A percentile compares a stretch with the other conserved stretches of the same genome.
phyloP scores from a whole-genome alignment of 1,140 invertebrate species.

The Dysdera silvatica region DNA sequence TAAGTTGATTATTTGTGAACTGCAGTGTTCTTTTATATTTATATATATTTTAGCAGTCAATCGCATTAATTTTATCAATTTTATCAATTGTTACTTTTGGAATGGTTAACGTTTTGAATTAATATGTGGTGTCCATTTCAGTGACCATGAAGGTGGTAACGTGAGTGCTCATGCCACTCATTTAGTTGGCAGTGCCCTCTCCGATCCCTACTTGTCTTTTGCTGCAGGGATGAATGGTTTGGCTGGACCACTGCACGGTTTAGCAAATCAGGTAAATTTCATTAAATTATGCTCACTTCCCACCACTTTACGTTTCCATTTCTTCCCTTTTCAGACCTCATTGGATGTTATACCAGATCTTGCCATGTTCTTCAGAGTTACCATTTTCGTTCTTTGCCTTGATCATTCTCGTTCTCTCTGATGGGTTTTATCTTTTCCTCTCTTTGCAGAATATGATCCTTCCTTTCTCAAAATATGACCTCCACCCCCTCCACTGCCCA shows the following conservation, averaged over 20 bases:
- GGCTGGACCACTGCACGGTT: slow-evolving; percentile 54
- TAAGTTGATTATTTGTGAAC: too few relatives aligned
- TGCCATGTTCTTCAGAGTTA: not conserved
- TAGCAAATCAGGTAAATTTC: slow-evolving; percentile 54
- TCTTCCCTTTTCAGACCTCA: not conserved
- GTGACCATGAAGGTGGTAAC: slow-evolving; percentile 55
- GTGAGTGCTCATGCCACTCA: slow-evolving; percentile 55
- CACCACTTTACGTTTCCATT: not conserved
- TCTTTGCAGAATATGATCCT: too few relatives aligned
- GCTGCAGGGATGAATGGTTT: slow-evolving; percentile 54
- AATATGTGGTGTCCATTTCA: slow-evolving; percentile 32
- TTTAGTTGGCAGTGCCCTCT: slow-evolving; percentile 54
- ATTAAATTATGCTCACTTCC: not conserved
- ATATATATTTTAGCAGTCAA: not conserved
- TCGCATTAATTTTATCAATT: too few relatives aligned
- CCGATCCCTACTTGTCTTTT: slow-evolving; percentile 55
- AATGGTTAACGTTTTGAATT: not conserved
- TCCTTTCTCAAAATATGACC: too few relatives aligned
- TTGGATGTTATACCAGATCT: not conserved
- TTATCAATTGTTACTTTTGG: too few relatives aligned
- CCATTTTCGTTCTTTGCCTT: not conserved
- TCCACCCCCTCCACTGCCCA: too few relatives aligned
- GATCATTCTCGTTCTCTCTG: not conserved
- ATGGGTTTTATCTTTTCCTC: too few relatives aligned
- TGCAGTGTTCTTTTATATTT: too few relatives aligned